Evolutionary conservation across 2,113 vertebrate species (phyloP).

Genomic region (Notiomystis cincta): DNA sequence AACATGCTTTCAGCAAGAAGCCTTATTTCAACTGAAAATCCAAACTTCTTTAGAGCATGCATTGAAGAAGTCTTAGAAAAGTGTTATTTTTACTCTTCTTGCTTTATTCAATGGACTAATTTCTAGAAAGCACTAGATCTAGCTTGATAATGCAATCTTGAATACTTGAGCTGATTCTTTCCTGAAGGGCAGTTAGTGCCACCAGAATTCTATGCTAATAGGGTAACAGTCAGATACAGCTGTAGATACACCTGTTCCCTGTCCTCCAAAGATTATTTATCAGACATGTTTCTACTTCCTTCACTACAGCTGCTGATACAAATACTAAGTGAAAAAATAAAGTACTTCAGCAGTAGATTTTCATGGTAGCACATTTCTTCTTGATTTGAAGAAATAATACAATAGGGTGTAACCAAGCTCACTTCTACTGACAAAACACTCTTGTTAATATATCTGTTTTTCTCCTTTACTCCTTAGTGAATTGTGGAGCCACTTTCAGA

Average conservation of each 20-base stretch:
- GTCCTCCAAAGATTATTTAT: background rate
- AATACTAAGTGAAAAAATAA: background rate
- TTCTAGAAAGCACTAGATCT: background rate
- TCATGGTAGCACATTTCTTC: background rate
- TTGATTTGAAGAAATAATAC: background rate
- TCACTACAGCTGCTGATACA: background rate
- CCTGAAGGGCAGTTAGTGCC: background rate
- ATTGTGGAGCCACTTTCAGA: constrained; percentile 61
- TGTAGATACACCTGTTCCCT: background rate
- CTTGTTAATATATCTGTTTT: background rate
- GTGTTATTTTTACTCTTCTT: background rate
- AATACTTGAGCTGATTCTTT: background rate
- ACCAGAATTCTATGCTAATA: background rate
- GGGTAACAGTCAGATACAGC: background rate
- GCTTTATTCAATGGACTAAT: background rate
- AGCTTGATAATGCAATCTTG: background rate
- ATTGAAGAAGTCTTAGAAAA: background rate
- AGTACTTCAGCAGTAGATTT: background rate
- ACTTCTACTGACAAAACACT: background rate
- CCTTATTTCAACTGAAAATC: background rate
- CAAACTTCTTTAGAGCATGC: background rate
- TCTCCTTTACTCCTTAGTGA: constrained; percentile 35
- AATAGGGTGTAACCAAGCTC: background rate
- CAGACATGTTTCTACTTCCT: background rate
- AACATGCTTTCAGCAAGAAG: background rate